phyloP scores from a whole-genome alignment of 2,797 vertebrate species.

The Poecilia gillii region DNA sequence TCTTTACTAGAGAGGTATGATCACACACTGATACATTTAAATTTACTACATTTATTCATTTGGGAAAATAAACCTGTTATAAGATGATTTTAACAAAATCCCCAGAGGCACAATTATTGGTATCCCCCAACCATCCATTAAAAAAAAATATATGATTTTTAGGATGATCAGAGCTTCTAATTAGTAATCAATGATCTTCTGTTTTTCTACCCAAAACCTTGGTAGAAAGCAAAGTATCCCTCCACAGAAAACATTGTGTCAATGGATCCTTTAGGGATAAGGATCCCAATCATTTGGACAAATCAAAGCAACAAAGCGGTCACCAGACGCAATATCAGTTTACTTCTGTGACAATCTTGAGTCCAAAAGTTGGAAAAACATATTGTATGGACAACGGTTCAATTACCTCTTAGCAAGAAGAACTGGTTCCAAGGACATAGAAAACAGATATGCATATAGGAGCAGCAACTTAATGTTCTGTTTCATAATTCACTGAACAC shows the following conservation, averaged over 20 bases:
- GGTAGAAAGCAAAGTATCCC: not conserved
- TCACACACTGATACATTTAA: not conserved
- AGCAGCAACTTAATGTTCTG: not conserved
- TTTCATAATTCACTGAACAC: too few relatives aligned
- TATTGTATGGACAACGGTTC: too few relatives aligned
- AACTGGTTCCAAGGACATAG: not conserved
- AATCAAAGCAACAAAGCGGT: not conserved
- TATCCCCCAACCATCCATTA: not conserved
- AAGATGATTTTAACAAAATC: not conserved
- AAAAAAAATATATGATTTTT: not conserved
- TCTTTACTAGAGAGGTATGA: not conserved
- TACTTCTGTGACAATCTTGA: not conserved
- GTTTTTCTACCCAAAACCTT: not conserved
- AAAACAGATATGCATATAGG: not conserved
- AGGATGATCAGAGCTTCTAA: not conserved
- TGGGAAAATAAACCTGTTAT: not conserved
- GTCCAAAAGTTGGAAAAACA: not conserved
- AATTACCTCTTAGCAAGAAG: not conserved
- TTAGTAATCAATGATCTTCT: not conserved
- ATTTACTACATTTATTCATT: not conserved
- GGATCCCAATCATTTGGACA: too few relatives aligned
- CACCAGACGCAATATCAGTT: not conserved
- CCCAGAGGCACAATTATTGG: not conserved
- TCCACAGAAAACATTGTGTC: too few relatives aligned
- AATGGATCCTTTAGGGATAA: too few relatives aligned